These are phyloP conservation scores for Pogonomyrmex barbatus DNA, from an alignment of 1,140 invertebrate genomes.

Conservation along the genomic window DNA sequence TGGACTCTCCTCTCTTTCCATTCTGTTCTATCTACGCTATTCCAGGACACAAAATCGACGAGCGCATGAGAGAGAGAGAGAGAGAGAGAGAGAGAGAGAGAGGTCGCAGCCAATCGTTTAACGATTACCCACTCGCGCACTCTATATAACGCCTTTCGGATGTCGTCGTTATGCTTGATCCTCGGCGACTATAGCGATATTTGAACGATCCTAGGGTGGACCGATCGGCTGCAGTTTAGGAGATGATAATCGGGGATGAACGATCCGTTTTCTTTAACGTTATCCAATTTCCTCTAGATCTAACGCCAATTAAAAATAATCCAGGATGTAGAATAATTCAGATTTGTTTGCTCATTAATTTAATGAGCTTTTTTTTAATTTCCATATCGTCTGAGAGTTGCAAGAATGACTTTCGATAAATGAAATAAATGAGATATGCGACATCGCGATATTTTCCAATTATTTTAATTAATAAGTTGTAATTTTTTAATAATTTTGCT, in stretches of 20 bases:
- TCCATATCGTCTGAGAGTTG: not conserved
- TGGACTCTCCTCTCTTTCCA: not conserved
- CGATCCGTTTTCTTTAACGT: not conserved
- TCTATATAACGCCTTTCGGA: slow-evolving; percentile 83
- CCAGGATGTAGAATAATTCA: not conserved
- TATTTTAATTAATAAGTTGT: not conserved
- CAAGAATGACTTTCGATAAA: not conserved
- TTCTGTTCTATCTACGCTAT: slow-evolving; percentile 40
- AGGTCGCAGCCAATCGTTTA: slow-evolving; percentile 84
- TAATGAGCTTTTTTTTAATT: slow-evolving; percentile 8
- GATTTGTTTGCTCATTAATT: not conserved
- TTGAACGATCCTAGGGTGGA: slow-evolving; percentile 57
- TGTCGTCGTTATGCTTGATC: slow-evolving; percentile 80
- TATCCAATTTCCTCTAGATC: not conserved
- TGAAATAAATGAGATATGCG: not conserved
- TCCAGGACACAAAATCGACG: slow-evolving; percentile 29
- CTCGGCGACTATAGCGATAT: slow-evolving; percentile 59
- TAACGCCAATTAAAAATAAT: slow-evolving; percentile 26
- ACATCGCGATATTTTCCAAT: not conserved
- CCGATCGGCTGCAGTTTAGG: slow-evolving; percentile 22
- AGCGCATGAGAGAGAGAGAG: slow-evolving; percentile 34
- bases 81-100: slow-evolving; percentile 60
- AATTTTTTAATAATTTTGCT: not conserved
- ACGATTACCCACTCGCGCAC: slow-evolving; percentile 83
- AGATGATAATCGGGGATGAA: slow-evolving; percentile 31